phyloP scores from a whole-genome alignment of 2,797 vertebrate genomes.

The Rhynchonycteris naso region DNA sequence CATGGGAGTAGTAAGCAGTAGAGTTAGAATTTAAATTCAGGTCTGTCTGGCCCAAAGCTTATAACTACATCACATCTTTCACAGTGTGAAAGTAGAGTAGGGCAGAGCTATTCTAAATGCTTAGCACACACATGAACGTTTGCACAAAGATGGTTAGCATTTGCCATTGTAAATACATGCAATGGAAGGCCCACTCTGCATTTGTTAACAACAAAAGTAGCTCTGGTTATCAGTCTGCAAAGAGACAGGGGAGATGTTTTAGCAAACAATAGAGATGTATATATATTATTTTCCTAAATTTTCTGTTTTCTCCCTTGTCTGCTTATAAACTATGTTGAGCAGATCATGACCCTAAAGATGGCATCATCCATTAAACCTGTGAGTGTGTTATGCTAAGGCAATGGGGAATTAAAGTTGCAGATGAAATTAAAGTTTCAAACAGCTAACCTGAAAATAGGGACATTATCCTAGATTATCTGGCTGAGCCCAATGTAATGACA shows the following conservation, averaged over 20 bases:
- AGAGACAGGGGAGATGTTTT: neutral
- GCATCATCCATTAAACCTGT: neutral
- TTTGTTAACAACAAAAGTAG: slow-evolving; percentile 2
- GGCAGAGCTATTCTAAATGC: slow-evolving; percentile 7
- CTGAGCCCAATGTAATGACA: neutral
- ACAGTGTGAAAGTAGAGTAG: neutral
- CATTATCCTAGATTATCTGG: neutral
- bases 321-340: neutral
- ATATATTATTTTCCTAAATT: neutral
- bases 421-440: slow-evolving; percentile 7
- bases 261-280: neutral
- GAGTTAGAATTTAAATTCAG: slow-evolving; percentile 43
- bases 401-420: neutral
- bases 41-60: neutral
- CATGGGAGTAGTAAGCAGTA: neutral
- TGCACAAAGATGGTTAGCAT: neutral
- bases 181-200: neutral
- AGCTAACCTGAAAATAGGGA: neutral
- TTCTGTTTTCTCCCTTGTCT: neutral
- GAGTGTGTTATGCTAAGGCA: neutral
- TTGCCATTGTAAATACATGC: neutral
- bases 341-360: neutral
- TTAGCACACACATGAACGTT: neutral
- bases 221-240: neutral
- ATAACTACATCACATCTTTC: neutral